Conservation (phyloP, 2,797 vertebrate genomes). For the Podargus strigoides region DNA sequence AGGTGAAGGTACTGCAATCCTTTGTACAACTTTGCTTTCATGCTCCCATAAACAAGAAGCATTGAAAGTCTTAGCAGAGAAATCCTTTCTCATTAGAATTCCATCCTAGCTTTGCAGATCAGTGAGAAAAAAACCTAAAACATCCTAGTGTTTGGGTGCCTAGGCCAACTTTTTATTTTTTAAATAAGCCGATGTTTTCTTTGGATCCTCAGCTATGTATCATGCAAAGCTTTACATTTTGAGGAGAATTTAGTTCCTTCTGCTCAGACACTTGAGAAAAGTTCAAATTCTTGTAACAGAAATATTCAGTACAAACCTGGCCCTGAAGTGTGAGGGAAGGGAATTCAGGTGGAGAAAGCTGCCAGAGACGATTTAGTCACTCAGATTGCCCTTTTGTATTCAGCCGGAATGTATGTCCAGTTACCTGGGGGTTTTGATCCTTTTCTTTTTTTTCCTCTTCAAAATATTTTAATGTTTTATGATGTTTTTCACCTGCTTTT, state of each 20-base stretch:
- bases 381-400: neutral
- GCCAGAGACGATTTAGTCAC: neutral
- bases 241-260: neutral
- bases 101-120: neutral
- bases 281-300: neutral
- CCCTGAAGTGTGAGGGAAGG: neutral
- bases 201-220: neutral
- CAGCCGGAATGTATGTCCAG: neutral
- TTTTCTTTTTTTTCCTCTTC: neutral
- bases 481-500: neutral
- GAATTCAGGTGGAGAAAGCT: neutral
- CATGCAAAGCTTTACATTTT: neutral
- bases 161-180: neutral
- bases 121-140: neutral
- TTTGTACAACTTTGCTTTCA: slow-evolving; percentile 13
- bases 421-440: neutral
- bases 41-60: neutral
- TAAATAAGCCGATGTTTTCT: neutral
- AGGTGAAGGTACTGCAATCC: neutral
- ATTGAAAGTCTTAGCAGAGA: neutral
- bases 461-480: neutral
- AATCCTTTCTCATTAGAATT: slow-evolving; percentile 3
- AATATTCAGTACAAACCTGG: neutral
- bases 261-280: neutral
- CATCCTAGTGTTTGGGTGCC: neutral